phyloP scores from a whole-genome alignment of 1,140 invertebrate genomes.

The Medauroidea extradentata region DNA sequence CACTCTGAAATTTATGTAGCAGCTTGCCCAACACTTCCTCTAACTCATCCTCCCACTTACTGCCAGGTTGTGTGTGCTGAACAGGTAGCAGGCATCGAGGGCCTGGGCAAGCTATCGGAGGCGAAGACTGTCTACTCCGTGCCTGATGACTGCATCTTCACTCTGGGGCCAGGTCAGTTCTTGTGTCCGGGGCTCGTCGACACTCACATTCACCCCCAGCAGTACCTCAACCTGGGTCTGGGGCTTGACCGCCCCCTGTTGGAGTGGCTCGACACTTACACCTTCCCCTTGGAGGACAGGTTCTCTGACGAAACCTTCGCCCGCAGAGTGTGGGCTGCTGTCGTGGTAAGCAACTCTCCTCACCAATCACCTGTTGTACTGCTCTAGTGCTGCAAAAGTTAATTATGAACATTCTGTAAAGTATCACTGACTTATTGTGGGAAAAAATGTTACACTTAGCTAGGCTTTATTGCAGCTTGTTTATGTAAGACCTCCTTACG shows the following conservation, averaged over 20 bases:
- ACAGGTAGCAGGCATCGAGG: conserved; percentile 34
- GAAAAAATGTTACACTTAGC: too few relatives aligned
- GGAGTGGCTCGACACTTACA: conserved; percentile 83
- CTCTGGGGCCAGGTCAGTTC: conserved; percentile 57
- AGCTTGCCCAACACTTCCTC: conserved; percentile 5
- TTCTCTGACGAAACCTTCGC: conserved; percentile 69
- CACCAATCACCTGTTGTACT: too few relatives aligned
- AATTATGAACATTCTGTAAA: too few relatives aligned
- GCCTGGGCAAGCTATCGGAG: conserved; percentile 30
- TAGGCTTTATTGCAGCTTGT: too few relatives aligned
- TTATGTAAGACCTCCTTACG: too few relatives aligned
- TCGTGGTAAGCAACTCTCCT: conserved; percentile 56
- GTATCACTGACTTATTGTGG: too few relatives aligned
- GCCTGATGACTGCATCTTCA: conserved; percentile 29
- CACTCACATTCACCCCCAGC: conserved; percentile 84
- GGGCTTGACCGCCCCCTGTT: conserved; percentile 74
- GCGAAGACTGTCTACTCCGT: conserved; percentile 33
- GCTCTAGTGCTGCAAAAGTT: too few relatives aligned
- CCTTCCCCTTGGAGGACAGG: conserved; percentile 75
- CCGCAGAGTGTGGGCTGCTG: conserved; percentile 61
- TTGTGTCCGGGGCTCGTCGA: conserved; percentile 85
- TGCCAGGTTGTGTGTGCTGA: too few relatives aligned
- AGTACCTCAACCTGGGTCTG: conserved; percentile 77
- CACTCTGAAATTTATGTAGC: conserved; percentile 11
- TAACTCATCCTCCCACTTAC: conserved; percentile 3